Base-by-base conservation (phyloP, 2,888 invertebrate species). In the Acanthopleura granulata region DNA sequence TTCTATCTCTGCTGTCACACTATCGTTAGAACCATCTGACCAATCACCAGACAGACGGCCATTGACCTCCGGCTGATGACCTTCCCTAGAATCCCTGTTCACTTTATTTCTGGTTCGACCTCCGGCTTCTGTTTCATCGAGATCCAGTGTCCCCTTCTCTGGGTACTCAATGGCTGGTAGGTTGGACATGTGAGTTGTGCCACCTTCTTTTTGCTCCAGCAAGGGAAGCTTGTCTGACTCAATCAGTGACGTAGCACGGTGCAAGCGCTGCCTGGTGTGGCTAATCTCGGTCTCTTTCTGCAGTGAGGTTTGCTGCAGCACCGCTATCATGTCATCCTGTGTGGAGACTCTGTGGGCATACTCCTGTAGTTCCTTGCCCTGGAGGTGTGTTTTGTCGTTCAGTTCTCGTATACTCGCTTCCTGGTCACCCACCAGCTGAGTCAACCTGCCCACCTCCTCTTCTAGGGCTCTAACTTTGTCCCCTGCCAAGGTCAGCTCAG, bases 231-330 rank as follows among this genome's bases (percentile, higher is more conserved):
- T 80, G n/a, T 82, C 78, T 74, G 77, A 71, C 70, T 77, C 79
- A 14, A 82, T 70, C 9, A 81, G 72, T 49, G 81, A 81, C 40
- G 72, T 74, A 6, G 84, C 82, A 40, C 75, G 73, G 27, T 72
- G 73, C 18, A 87, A 74, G 77, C 83, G 81, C 66, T 74, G 73
- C 49, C 79, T 75, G 22, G 84, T 57, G 11, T 75, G 74, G 50
- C 74, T 61, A 14, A 85, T 75, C 51, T 82, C 81, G 29, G 79
- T 70, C n/a, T 86, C 85, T 71, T 82, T 84, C 14, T 82, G 79
- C 40, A 40, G 40, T 40, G 40, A 40, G 18, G 72, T 76, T 69
- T 84, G 82, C 62, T 80, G 74, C 22, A 85, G 73, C 25, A 83
- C 74, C 15, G 77, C 77, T 6, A 85, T 77, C 16, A 76, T 73